phyloP scores from a whole-genome alignment of 2,113 vertebrate species.

The Oreochromis niloticus region DNA sequence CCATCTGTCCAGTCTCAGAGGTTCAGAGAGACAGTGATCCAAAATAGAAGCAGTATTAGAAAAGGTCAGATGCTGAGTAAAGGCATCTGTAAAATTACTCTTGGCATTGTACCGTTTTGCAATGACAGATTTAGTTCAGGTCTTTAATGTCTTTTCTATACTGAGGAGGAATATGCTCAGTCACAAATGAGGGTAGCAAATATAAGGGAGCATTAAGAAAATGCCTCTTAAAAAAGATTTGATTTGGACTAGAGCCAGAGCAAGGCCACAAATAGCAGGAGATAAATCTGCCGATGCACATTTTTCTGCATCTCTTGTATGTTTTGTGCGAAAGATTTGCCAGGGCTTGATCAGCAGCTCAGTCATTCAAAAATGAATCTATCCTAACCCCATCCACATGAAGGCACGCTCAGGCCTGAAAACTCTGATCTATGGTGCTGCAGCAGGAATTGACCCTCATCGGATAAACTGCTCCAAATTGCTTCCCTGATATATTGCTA shows the following conservation, averaged over 20 bases:
- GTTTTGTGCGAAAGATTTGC: slow-evolving; percentile 59
- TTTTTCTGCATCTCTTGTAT: slow-evolving; percentile 48
- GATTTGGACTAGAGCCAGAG: slow-evolving; percentile 23
- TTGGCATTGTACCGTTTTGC: neutral
- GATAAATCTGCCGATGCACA: slow-evolving; percentile 56
- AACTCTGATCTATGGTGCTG: slow-evolving; percentile 65
- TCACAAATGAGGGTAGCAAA: slow-evolving; percentile 11
- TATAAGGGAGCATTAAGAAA: slow-evolving; percentile 25
- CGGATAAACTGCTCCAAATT: slow-evolving; percentile 74
- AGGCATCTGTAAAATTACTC: slow-evolving; percentile 45
- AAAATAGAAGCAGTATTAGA: slow-evolving; percentile 62
- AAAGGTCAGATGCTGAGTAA: slow-evolving; percentile 59
- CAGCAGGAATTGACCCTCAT: slow-evolving; percentile 71
- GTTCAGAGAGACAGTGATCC: slow-evolving; percentile 53
- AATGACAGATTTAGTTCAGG: slow-evolving; percentile 33
- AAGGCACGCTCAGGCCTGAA: slow-evolving; percentile 46
- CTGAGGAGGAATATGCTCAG: neutral
- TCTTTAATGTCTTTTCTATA: slow-evolving; percentile 16
- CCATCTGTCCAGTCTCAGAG: slow-evolving; percentile 66
- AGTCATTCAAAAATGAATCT: slow-evolving; percentile 56
- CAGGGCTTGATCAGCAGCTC: slow-evolving; percentile 40
- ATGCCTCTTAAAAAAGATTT: slow-evolving; percentile 42
- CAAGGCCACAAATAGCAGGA: slow-evolving; percentile 39
- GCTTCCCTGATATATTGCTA: slow-evolving; percentile 72
- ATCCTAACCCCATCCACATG: slow-evolving; percentile 38